A percentile compares a stretch with the other conserved stretches of the same genome.
phyloP scores from a whole-genome alignment of 2,113 vertebrate species.

The Malurus elegans region DNA sequence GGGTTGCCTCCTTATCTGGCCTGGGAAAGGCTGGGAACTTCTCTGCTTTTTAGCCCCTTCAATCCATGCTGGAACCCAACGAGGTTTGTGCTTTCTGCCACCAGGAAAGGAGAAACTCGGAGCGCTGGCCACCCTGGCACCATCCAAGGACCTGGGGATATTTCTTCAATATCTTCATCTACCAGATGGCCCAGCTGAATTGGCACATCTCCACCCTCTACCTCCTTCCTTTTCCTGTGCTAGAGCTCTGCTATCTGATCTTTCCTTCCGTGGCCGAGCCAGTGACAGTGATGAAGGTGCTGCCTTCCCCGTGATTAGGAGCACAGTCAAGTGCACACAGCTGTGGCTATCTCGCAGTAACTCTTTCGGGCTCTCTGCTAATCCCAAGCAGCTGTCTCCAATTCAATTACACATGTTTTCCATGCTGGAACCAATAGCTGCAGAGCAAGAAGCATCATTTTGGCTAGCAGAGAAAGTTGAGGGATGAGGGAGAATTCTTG shows the following conservation, averaged over 20 bases:
- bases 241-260: background rate
- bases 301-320: background rate
- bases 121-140: background rate
- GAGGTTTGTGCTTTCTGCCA: background rate
- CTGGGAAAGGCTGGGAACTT: background rate
- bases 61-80: background rate
- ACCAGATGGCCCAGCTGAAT: background rate
- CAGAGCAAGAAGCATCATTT: background rate
- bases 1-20: background rate
- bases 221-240: background rate
- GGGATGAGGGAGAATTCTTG: background rate
- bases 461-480: background rate
- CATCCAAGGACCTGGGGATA: background rate
- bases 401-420: background rate
- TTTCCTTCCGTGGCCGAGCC: background rate
- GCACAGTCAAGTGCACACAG: background rate
- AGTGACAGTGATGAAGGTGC: background rate
- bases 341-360: background rate
- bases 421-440: background rate
- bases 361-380: conserved; percentile 13
- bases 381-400: background rate
- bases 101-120: background rate
- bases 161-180: background rate
- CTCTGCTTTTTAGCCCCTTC: background rate
- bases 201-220: background rate